Base-by-base conservation (phyloP, 2,113 vertebrate genomes). In the Tragelaphus strepsiceros region DNA sequence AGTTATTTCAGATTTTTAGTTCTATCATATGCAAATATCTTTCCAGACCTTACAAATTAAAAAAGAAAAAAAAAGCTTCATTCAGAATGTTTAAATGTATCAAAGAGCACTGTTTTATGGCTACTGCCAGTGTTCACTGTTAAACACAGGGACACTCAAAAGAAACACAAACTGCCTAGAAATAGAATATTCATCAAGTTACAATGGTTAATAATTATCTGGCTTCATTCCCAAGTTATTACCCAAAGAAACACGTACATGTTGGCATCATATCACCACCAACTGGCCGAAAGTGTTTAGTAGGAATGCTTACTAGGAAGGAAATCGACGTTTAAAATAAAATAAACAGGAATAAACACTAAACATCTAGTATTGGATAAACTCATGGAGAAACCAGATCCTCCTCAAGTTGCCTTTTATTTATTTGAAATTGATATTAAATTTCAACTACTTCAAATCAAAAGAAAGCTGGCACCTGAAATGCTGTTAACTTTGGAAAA, bases 51-150 rank as follows among this genome's bases (percentile, higher is more conserved):
- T 85, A 94, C 74, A 97, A 84, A 58, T 49, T n/a, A 80, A 94
- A 91, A 58, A 5, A 61, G 16, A 22, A 54, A 5, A 58, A 24
- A 51, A 82, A 92, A 9, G 16, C 83, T 98, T 97, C 98, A 96
- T 90, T 98, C 94, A 98, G 96, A 98, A 98, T 97, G 78, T 96
- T 98, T 97, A 95, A 97, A 82, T 98, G 90, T 98, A 98, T 98
- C 96, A 98, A 98, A 98, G 94, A 98, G 30, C 93, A 98, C 95
- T 98, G 96, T 96, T 98, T 98, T 97, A 97, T 97, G 94, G 96
- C 92, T 94, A 62, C 21, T 91, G 88, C 46, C 93, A 83, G 56
- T 89, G 32, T 92, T 97, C 85, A 84, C 82, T 88, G 30, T 97
- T 96, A 96, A 97, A 97, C 26, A 62, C n/a, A 85, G 49, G 54